These are phyloP conservation scores for Trissolcus japonicus DNA, from an alignment of 2,888 invertebrate species.

Conservation along the genomic window DNA sequence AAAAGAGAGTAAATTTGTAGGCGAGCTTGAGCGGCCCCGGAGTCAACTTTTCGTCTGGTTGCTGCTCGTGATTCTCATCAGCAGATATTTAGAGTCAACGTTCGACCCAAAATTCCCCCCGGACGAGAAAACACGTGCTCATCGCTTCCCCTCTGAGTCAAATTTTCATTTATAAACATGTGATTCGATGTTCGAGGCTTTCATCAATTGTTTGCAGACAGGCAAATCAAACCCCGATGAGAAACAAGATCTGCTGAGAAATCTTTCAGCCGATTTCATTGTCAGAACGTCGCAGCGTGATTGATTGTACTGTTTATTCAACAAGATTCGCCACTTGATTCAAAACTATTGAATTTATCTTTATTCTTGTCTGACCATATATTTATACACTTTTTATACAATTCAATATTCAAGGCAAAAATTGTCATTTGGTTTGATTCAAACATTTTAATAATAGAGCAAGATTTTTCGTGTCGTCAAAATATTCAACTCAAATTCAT, in stretches of 20 bases:
- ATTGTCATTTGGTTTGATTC: too few relatives aligned
- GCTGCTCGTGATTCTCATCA: neutral
- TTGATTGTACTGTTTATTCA: too few relatives aligned
- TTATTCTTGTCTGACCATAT: too few relatives aligned
- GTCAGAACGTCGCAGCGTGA: too few relatives aligned
- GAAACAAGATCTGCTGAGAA: neutral
- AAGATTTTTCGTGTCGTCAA: too few relatives aligned
- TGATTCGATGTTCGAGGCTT: neutral
- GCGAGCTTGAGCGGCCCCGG: constrained; percentile 39
- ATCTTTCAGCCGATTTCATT: too few relatives aligned
- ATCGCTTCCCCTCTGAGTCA: neutral
- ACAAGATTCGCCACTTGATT: too few relatives aligned
- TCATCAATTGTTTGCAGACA: constrained; percentile 7
- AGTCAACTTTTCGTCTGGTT: constrained; percentile 25
- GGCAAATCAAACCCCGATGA: neutral
- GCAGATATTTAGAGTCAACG: constrained; percentile 26
- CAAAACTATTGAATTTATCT: too few relatives aligned
- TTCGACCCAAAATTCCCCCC: constrained; percentile 11
- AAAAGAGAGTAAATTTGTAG: constrained; percentile 12
- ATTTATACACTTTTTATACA: too few relatives aligned
- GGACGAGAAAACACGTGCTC: constrained; percentile 14
- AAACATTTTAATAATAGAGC: too few relatives aligned
- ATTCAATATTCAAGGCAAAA: too few relatives aligned
- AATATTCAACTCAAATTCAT: too few relatives aligned
- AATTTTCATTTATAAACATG: constrained; percentile 29